Evolutionary conservation across 1,140 invertebrate species (phyloP).

Genomic region (Sycobia sp.): DNA sequence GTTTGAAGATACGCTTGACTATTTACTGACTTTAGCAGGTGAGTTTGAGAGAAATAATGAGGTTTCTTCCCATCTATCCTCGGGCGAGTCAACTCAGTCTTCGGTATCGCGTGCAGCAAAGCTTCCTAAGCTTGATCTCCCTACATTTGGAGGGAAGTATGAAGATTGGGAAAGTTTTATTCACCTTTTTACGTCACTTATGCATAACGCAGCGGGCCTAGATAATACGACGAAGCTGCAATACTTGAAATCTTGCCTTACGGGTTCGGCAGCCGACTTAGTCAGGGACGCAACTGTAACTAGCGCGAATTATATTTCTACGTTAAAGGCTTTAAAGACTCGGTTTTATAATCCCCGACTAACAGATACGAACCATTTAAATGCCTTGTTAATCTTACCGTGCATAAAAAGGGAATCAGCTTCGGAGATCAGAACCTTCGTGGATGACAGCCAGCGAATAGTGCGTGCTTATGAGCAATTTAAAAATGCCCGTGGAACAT

Average conservation of each 20-base stretch:
- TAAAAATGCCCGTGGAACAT: background rate
- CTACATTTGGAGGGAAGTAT: background rate
- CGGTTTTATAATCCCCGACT: constrained; percentile 14
- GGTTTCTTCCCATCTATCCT: too few species aligned
- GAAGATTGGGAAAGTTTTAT: constrained; percentile 12
- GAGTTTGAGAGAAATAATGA: background rate
- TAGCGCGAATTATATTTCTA: constrained; percentile 6
- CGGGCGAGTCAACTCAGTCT: too few species aligned
- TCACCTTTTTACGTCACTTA: background rate
- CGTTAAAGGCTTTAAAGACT: constrained; percentile 1
- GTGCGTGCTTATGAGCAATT: background rate
- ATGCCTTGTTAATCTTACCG: background rate
- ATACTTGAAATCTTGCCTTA: too few species aligned
- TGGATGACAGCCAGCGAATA: background rate
- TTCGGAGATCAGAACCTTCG: background rate
- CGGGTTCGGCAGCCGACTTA: too few species aligned
- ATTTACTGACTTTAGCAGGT: background rate
- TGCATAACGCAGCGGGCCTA: constrained; percentile 13
- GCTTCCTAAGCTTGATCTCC: too few species aligned
- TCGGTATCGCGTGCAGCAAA: too few species aligned
- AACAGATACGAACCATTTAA: constrained; percentile 2
- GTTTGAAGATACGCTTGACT: background rate
- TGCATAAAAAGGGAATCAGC: constrained; percentile 9
- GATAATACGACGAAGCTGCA: too few species aligned
- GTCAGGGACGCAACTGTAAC: constrained; percentile 3